Percentiles rank a stretch among this genome's conserved stretches.
Conservation (phyloP, 2,113 vertebrate species). For the Phrynosoma blainvillii region DNA sequence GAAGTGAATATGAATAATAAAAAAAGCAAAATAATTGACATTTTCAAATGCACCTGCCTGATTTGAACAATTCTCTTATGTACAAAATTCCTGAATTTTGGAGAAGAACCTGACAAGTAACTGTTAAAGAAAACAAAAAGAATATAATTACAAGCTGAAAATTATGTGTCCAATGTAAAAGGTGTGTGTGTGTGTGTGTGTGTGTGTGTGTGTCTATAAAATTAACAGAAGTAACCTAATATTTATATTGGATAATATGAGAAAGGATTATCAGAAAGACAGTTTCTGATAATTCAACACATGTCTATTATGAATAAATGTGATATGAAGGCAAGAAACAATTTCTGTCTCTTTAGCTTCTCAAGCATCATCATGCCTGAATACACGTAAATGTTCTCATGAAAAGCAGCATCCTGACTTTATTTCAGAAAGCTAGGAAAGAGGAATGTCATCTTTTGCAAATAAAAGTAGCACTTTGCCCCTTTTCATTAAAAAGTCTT, state of each 20-base stretch:
- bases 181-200: too few relatives aligned
- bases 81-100: neutral
- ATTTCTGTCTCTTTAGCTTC: too few relatives aligned
- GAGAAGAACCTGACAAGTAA: neutral
- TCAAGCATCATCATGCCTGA: too few relatives aligned
- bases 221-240: too few relatives aligned
- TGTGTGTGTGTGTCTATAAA: too few relatives aligned
- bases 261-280: neutral
- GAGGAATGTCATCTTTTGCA: rapidly evolving
- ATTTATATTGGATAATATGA: neutral
- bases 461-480: neutral
- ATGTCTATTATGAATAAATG: neutral
- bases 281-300: neutral
- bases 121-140: too few relatives aligned
- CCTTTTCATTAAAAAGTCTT: neutral
- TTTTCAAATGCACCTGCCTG: neutral
- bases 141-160: too few relatives aligned
- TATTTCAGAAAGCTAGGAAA: neutral
- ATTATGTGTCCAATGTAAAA: too few relatives aligned
- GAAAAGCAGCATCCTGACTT: too few relatives aligned
- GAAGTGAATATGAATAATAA: neutral
- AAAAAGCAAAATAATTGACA: neutral
- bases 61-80: neutral
- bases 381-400: too few relatives aligned
- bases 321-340: too few relatives aligned